Conservation (phyloP, 2,888 invertebrate genomes). For the Dryocosmus kuriphilus region DNA sequence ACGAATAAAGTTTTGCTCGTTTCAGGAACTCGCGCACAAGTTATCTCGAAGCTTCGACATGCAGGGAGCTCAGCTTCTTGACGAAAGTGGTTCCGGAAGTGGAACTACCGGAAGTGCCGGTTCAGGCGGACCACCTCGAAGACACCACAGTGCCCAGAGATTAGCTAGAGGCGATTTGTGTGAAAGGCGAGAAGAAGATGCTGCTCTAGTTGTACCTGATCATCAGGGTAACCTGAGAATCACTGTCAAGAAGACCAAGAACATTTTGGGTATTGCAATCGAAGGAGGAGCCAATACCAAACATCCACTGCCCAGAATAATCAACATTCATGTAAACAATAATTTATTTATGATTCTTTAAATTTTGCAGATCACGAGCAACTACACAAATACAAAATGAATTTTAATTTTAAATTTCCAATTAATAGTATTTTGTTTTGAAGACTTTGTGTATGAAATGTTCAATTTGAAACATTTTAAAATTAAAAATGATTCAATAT, state of each 20-base stretch:
- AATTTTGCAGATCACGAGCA: no score
- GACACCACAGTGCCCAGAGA: slow-evolving; percentile 75
- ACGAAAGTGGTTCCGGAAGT: slow-evolving; percentile 68
- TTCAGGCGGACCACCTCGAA: slow-evolving; percentile 70
- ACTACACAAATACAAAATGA: no score
- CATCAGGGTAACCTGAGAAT: slow-evolving; percentile 93
- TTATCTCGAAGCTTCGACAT: slow-evolving; percentile 92
- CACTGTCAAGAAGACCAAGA: slow-evolving; percentile 94
- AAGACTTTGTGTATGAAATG: no score
- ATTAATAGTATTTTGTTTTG: no score
- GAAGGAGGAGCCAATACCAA: slow-evolving; percentile 98
- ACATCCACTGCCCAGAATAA: slow-evolving; percentile 95
- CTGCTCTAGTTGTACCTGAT: slow-evolving; percentile 88
- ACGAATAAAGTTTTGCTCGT: slow-evolving; percentile 62
- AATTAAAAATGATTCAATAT: no score
- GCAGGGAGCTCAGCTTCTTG: slow-evolving; percentile 82
- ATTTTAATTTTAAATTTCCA: no score
- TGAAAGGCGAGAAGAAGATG: slow-evolving; percentile 82
- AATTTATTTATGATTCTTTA: neutral
- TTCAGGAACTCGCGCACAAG: slow-evolving; percentile 92
- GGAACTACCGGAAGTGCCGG: slow-evolving; percentile 64
- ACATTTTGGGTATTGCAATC: slow-evolving; percentile 96
- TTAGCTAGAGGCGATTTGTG: slow-evolving; percentile 62
- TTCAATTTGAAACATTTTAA: no score
- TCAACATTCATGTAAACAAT: slow-evolving; percentile 94